A percentile compares a stretch with the other conserved stretches of the same genome.
Evolutionary conservation across 2,888 invertebrate species (phyloP).

Genomic region (Chydorus sphaericus): DNA sequence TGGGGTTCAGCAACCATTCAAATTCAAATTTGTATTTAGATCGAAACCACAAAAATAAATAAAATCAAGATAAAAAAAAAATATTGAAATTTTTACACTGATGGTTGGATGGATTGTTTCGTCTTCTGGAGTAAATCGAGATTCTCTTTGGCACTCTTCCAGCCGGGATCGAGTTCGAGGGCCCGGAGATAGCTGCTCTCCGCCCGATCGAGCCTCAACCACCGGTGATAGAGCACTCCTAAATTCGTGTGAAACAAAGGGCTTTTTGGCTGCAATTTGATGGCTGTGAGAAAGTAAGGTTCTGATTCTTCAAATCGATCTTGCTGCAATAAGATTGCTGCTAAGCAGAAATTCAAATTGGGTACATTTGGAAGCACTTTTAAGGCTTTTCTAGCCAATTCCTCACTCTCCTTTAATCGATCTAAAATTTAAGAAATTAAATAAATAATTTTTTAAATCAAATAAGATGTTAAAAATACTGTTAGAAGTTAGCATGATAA

Average conservation of each 20-base stretch:
- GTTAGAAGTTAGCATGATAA: constrained; percentile 66
- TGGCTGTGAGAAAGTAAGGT: constrained; percentile 57
- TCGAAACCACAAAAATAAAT: too few species aligned
- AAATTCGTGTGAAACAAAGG: constrained; percentile 80
- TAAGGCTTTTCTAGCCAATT: constrained; percentile 53
- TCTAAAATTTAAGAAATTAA: too few species aligned
- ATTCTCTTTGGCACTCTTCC: constrained; percentile 53
- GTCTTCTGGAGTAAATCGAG: constrained; percentile 36
- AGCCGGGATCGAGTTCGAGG: constrained; percentile 50
- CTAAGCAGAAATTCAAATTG: constrained; percentile 69
- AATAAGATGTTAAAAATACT: too few species aligned
- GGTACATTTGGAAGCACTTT: constrained; percentile 54
- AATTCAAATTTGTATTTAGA: too few species aligned
- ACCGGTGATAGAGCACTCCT: constrained; percentile 83
- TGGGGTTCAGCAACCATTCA: too few species aligned
- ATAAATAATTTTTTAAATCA: too few species aligned
- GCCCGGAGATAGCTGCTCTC: constrained; percentile 58
- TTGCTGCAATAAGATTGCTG: constrained; percentile 73
- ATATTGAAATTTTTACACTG: too few species aligned
- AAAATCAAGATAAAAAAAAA: too few species aligned
- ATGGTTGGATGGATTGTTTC: too few species aligned
- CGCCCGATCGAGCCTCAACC: constrained; percentile 62
- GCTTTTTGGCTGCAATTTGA: constrained; percentile 47
- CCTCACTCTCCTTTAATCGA: constrained; percentile 49
- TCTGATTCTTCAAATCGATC: constrained; percentile 65